These are phyloP conservation scores for Anguilla obscura DNA, from an alignment of 2,797 vertebrate species.

Conservation along the genomic window DNA sequence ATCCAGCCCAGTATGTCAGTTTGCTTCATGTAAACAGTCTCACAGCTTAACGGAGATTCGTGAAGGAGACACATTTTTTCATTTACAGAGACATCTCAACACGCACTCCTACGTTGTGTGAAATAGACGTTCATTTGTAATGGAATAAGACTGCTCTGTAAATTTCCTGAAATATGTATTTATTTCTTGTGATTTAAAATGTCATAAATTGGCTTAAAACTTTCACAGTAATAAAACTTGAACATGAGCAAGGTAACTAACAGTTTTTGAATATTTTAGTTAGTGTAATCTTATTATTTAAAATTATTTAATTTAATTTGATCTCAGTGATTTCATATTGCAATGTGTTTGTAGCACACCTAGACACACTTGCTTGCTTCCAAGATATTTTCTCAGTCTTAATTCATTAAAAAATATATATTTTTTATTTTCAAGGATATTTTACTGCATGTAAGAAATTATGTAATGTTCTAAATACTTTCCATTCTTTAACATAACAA, in stretches of 20 bases:
- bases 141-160: neutral
- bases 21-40: neutral
- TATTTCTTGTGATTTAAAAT: neutral
- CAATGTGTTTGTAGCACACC: neutral
- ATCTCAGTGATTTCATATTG: neutral
- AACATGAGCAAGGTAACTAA: neutral
- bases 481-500: neutral
- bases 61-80: neutral
- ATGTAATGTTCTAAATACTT: neutral
- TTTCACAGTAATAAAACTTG: neutral
- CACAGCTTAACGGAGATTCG: neutral
- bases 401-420: neutral
- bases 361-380: neutral
- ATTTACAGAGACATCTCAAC: conserved; percentile 12
- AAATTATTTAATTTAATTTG: neutral
- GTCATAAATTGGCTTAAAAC: neutral
- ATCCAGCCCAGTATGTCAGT: neutral
- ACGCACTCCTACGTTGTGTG: conserved; percentile 8
- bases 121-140: neutral
- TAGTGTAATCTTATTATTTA: neutral
- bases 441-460: neutral
- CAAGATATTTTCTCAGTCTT: neutral
- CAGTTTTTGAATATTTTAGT: neutral
- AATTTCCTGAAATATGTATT: neutral
- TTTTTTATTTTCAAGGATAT: neutral